Conservation (phyloP, 2,888 invertebrate species). For the Callimorpha dominula region DNA sequence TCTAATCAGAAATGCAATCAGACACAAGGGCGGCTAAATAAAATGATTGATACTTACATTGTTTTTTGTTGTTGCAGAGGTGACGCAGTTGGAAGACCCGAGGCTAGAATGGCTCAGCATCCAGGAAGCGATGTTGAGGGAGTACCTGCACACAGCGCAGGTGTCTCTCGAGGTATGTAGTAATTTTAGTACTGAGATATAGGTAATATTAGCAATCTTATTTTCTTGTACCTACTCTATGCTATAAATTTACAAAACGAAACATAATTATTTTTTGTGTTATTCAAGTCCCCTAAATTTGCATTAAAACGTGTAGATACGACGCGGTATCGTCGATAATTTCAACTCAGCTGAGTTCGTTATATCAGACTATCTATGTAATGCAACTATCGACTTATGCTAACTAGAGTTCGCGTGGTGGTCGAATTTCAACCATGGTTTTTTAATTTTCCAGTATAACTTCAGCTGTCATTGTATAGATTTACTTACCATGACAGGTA, state of each 20-base stretch:
- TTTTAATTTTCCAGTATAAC: no score
- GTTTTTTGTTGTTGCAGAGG: slow-evolving; percentile 88
- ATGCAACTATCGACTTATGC: slow-evolving; percentile 29
- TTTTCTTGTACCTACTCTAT: slow-evolving; percentile 35
- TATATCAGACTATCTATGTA: slow-evolving; percentile 20
- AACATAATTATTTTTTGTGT: background rate
- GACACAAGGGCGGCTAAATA: background rate
- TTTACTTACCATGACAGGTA: no score
- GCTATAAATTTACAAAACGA: background rate
- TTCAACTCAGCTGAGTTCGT: slow-evolving; percentile 40
- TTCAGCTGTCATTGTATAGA: no score
- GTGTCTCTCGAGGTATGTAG: slow-evolving; percentile 94
- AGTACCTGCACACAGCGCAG: slow-evolving; percentile 98
- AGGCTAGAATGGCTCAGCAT: slow-evolving; percentile 98
- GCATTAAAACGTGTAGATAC: slow-evolving; percentile 24
- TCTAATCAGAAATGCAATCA: background rate
- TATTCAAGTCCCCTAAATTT: background rate
- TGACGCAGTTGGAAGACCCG: slow-evolving; percentile 98
- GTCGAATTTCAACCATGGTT: no score
- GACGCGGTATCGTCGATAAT: slow-evolving; percentile 44
- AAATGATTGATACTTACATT: background rate
- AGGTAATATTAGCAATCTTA: slow-evolving; percentile 25
- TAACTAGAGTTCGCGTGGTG: background rate
- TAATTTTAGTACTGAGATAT: background rate
- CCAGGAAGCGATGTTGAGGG: slow-evolving; percentile 98